phyloP scores from a whole-genome alignment of 2,113 vertebrate species.

The Pygathrix nemaeus region DNA sequence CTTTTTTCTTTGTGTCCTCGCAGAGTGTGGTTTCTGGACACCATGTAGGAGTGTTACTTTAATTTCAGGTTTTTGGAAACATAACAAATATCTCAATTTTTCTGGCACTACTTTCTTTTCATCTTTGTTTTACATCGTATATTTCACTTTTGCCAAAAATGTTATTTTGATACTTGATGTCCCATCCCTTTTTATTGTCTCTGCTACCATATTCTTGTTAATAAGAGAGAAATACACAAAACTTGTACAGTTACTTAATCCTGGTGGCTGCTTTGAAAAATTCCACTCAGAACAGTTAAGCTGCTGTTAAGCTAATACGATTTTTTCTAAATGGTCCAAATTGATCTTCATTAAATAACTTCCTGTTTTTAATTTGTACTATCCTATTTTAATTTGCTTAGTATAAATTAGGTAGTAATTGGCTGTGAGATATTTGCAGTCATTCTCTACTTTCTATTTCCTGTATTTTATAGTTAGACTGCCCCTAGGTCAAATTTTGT shows the following conservation, averaged over 20 bases:
- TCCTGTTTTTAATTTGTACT: neutral
- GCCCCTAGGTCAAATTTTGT: neutral
- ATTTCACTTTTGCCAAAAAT: slow-evolving; percentile 30
- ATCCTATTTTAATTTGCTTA: slow-evolving; percentile 10
- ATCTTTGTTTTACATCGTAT: neutral
- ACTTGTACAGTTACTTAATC: neutral
- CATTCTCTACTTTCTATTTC: neutral
- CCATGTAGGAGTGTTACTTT: neutral
- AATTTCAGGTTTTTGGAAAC: slow-evolving; percentile 8
- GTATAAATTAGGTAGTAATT: neutral
- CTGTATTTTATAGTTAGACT: neutral
- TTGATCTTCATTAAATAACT: neutral
- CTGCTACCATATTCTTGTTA: neutral
- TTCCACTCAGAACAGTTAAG: neutral
- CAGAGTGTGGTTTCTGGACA: neutral
- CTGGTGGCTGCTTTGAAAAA: neutral
- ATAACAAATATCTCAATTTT: neutral
- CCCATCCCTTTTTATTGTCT: neutral
- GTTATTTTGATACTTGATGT: neutral
- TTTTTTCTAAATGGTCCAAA: neutral
- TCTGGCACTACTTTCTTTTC: neutral
- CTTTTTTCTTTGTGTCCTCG: neutral
- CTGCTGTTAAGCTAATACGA: neutral
- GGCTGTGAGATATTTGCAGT: neutral
- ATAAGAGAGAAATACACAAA: neutral